Conservation (phyloP, 2,797 vertebrate genomes). For the Bucorvus abyssinicus region DNA sequence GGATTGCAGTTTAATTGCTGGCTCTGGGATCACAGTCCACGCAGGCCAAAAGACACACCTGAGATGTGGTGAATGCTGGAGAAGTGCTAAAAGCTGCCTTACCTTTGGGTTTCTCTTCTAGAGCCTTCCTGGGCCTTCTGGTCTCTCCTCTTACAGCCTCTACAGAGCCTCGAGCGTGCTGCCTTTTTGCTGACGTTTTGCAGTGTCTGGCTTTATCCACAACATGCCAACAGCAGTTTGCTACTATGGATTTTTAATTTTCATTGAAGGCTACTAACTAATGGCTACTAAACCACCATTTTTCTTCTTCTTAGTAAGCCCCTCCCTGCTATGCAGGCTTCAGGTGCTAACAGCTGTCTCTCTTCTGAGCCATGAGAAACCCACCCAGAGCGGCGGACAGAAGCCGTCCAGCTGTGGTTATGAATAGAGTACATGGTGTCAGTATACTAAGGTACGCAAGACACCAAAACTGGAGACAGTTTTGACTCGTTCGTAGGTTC, state of each 20-base stretch:
- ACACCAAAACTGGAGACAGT: neutral
- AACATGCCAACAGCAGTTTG: neutral
- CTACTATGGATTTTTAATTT: neutral
- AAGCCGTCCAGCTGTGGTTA: neutral
- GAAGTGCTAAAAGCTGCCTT: neutral
- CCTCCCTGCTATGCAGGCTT: neutral
- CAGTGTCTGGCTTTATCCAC: neutral
- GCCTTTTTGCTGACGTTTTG: neutral
- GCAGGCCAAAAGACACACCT: neutral
- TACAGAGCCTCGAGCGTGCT: neutral
- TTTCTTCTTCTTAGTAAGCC: neutral
- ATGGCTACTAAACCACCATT: neutral
- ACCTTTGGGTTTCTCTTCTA: neutral
- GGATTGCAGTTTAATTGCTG: slow-evolving; percentile 33
- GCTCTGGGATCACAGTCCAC: neutral
- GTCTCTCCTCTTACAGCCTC: neutral
- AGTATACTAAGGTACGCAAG: neutral
- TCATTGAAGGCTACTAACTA: neutral
- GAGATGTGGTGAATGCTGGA: neutral
- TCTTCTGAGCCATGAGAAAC: neutral
- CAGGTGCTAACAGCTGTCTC: neutral
- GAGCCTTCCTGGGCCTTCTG: neutral
- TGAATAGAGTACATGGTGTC: neutral
- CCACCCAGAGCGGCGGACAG: neutral
- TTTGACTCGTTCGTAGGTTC: neutral